Percentiles rank a stretch among this genome's conserved stretches.
phyloP scores from a whole-genome alignment of 2,797 vertebrate species.

The Cuculus canorus region DNA sequence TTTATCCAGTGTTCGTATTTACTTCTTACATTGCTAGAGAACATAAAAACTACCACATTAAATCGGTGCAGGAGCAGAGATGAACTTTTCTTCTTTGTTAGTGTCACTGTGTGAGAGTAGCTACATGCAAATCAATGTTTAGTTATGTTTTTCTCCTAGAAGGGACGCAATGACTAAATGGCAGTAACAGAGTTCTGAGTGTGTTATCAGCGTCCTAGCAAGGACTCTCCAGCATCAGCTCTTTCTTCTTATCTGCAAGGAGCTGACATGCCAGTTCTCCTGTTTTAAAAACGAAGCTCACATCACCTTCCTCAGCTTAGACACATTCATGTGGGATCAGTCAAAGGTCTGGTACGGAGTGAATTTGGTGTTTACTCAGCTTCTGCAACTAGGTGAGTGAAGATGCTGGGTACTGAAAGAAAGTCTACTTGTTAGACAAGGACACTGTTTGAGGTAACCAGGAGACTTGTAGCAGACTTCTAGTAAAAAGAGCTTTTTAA shows the following conservation, averaged over 20 bases:
- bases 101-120: not conserved
- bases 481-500: not conserved
- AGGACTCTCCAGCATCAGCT: not conserved
- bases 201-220: not conserved
- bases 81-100: not conserved
- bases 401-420: not conserved
- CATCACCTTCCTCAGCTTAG: not conserved
- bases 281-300: not conserved
- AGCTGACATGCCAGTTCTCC: not conserved
- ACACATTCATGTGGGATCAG: not conserved
- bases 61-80: not conserved
- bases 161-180: not conserved
- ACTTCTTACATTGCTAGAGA: not conserved
- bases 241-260: not conserved
- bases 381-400: not conserved
- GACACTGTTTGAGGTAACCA: not conserved
- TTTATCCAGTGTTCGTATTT: not conserved
- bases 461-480: not conserved
- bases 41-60: not conserved
- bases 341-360: not conserved
- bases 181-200: not conserved
- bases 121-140: not conserved
- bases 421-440: not conserved
- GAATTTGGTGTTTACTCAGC: not conserved
- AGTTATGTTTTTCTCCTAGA: not conserved